Base-by-base conservation (phyloP, 2,888 invertebrate genomes). In the Deilephila elpenor region DNA sequence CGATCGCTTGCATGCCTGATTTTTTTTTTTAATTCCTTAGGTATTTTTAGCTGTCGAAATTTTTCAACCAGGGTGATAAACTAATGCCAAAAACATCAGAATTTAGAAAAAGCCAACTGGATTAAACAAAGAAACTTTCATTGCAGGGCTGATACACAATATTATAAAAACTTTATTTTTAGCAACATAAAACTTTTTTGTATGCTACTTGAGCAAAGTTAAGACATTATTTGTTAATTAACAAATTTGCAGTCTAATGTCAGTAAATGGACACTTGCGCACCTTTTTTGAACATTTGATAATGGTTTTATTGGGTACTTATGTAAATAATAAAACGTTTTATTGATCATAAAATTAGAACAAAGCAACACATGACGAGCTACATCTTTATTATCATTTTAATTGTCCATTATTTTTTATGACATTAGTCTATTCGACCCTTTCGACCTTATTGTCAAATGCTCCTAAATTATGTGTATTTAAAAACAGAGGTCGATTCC, bases 371-470 rank as follows among this genome's bases (percentile, higher is more conserved):
- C 20, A 37, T 20, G 37, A 20, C 20, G 37, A 64, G 64, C 20
- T 20, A 64, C 44, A 20, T 37, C 62, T 44, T 64, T 64, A 64
- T 64, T 5, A 44, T 11, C 5, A 44, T 11, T 62, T 34, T 64
- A 59, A 37, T 62, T 37, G 62, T 3, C 14, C 44, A 44, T 44
- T 44, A 44, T 44, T 44, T 44, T 44, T 44, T 14, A 44, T 14
- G 44, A 44, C 14, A 44, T 44, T 44, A 14, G 56, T 56, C 53
- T 64, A 14, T 53, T 64, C 32, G 62, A 72, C 56, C 72, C 34
- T 29, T 56, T 72, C 64, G 64, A 64, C 64, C 61, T 72, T 64
- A 62, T 56, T 51, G 62, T 56, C 60, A 53, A 61, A 32, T 61
- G 29, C 32, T 11, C 19, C 14, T 62, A 62, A 44, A 44, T 20